Percentiles rank a stretch among this genome's conserved stretches.
These are phyloP conservation scores for Zosterops lateralis DNA, from an alignment of 2,113 vertebrate genomes.

Conservation along the genomic window DNA sequence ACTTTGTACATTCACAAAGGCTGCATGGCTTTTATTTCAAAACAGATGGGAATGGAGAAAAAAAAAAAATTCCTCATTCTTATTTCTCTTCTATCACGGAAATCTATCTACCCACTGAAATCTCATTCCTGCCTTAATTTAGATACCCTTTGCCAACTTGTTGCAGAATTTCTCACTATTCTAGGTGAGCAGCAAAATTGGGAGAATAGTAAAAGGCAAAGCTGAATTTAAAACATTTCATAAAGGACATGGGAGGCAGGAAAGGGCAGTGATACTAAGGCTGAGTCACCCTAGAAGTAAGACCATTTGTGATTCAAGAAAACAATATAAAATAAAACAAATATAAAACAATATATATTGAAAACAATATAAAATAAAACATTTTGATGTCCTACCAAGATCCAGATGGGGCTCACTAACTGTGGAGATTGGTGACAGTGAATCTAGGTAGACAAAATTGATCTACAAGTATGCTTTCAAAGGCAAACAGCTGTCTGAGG, in stretches of 20 bases:
- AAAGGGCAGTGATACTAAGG: not conserved
- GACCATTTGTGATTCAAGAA: not conserved
- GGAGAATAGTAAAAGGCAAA: not conserved
- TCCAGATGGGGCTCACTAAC: not conserved
- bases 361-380: not conserved
- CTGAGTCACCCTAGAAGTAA: not conserved
- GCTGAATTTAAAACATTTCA: not conserved
- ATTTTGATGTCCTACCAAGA: not conserved
- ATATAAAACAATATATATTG: not conserved
- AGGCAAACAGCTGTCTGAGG: not conserved
- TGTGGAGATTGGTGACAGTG: not conserved
- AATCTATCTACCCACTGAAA: not conserved
- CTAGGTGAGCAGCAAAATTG: not conserved
- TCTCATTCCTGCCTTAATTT: constrained; percentile 28
- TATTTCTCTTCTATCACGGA: not conserved
- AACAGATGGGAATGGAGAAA: not conserved
- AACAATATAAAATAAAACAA: not conserved
- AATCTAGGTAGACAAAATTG: not conserved
- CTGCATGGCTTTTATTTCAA: constrained; percentile 10
- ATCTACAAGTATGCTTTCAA: not conserved
- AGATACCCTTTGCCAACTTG: not conserved
- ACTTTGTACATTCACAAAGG: not conserved
- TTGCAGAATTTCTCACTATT: not conserved
- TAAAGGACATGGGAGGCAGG: not conserved
- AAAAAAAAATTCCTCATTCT: not conserved